phyloP scores from a whole-genome alignment of 2,888 invertebrate genomes.

The Timandra comae region DNA sequence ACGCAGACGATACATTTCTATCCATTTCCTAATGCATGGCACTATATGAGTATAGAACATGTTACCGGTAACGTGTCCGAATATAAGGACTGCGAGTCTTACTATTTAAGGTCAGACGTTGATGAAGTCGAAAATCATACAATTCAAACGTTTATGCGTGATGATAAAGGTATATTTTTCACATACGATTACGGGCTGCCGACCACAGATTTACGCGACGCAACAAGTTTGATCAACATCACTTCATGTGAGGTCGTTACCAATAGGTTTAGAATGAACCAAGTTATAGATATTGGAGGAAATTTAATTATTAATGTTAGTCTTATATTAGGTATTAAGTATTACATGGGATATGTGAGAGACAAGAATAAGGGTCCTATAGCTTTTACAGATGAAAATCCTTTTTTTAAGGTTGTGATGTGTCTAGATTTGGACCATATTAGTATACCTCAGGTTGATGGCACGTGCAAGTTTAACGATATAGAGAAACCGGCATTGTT shows the following conservation, averaged over 20 bases:
- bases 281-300: constrained; percentile 87
- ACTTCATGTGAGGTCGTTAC: constrained; percentile 79
- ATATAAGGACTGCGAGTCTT: constrained; percentile 56
- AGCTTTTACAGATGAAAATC: constrained; percentile 64
- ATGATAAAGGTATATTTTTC: constrained; percentile 85
- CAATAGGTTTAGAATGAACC: constrained; percentile 82
- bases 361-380: constrained; percentile 43
- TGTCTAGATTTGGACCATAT: constrained; percentile 78
- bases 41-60: constrained; percentile 65
- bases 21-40: constrained; percentile 77
- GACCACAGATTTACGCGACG: constrained; percentile 78
- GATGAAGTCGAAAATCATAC: constrained; percentile 44
- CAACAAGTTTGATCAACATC: constrained; percentile 81
- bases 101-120: constrained; percentile 31
- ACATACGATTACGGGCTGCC: constrained; percentile 85
- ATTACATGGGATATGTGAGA: constrained; percentile 65
- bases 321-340: constrained; percentile 74
- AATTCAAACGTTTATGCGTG: constrained; percentile 58
- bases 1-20: constrained; percentile 61
- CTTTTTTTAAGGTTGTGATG: constrained; percentile 75
- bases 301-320: constrained; percentile 84
- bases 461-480: constrained; percentile 77
- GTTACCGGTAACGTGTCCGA: constrained; percentile 35
- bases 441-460: constrained; percentile 78
- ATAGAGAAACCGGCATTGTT: constrained; percentile 74